Percentiles rank a stretch among this genome's conserved stretches.
phyloP scores from a whole-genome alignment of 1,140 invertebrate genomes.

The Trichonephila clavata region DNA sequence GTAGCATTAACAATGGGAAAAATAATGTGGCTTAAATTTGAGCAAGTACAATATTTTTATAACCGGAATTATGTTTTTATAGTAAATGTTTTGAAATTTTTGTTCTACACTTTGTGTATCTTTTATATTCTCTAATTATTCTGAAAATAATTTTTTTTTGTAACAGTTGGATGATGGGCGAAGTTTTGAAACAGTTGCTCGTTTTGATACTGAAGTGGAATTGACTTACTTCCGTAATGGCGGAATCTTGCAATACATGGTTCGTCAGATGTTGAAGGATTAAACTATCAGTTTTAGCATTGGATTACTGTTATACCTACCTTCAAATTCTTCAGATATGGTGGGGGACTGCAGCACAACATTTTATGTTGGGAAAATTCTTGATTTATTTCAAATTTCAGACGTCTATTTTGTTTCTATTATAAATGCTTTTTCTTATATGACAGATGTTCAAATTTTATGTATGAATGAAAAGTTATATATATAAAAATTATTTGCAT shows the following conservation, averaged over 20 bases:
- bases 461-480: not conserved
- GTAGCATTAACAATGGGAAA: too few species aligned
- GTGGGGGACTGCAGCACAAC: not conserved
- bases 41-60: too few species aligned
- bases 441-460: slow-evolving; percentile 1
- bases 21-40: too few species aligned
- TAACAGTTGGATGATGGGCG: slow-evolving; percentile 83
- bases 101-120: too few species aligned
- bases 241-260: slow-evolving; percentile 99
- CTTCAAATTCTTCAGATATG: not conserved
- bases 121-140: not conserved
- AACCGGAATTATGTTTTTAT: too few species aligned
- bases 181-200: slow-evolving; percentile 87
- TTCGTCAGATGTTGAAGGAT: slow-evolving; percentile 88
- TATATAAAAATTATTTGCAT: not conserved
- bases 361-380: not conserved
- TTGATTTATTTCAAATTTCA: not conserved
- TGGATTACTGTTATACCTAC: not conserved
- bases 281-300: not conserved
- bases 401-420: not conserved
- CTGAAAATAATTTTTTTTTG: not conserved
- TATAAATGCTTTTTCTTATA: not conserved
- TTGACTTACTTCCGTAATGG: slow-evolving; percentile 96
- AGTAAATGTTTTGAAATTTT: too few species aligned
- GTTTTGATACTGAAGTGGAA: slow-evolving; percentile 99